Evolutionary conservation across 1,140 invertebrate species (phyloP), one percentile per base, ranked within the genome.

Genomic region (Trichoplusia ni): DNA sequence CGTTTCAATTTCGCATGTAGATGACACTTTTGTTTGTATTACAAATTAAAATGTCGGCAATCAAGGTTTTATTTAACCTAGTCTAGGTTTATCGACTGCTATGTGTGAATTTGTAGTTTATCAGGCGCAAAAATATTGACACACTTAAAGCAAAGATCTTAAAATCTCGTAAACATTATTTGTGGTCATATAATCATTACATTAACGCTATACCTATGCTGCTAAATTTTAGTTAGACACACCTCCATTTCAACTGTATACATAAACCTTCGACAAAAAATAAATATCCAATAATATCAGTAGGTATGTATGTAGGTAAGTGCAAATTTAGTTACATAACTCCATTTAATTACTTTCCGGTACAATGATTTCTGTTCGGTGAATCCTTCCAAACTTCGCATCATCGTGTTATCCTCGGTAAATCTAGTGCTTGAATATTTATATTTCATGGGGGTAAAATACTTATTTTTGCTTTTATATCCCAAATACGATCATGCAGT

Each of bases 1-100:
- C 75, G 75, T 84, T 80, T 82, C 77, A 84, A 83, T 85, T 85
- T 79, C 78, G 70, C 67, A 76, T 74, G 71, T 73, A 67, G 67
- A 71, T 77, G 77, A 71, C 68, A 69, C 77, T 82, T 84, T 81
- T 81, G 71, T 84, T 85, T 81, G 73, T 65, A 51, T 68, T 67
- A 71, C 66, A 73, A 80, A 80, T 81, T 82, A 77, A 82, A 56
- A 79, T 75, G 68, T 76, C 68, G 72, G 68, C 81, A 78, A 81
- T 85, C 76, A 81, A 71, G 53, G 64, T 67, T 71, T 73, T 71
- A 60, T 72, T 60, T 59, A 42, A 18, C 11, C 53, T 62, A 46
- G 16, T 27, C 38, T 25, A n/a, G n/a, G n/a, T n/a, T n/a, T n/a
- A 46, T 51, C 29, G 27, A 33, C 21, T 35, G 47, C 19, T 35